Evolutionary conservation across 2,113 vertebrate genomes (phyloP), one percentile per base, ranked within the genome.

Genomic region (Zapornia atra): DNA sequence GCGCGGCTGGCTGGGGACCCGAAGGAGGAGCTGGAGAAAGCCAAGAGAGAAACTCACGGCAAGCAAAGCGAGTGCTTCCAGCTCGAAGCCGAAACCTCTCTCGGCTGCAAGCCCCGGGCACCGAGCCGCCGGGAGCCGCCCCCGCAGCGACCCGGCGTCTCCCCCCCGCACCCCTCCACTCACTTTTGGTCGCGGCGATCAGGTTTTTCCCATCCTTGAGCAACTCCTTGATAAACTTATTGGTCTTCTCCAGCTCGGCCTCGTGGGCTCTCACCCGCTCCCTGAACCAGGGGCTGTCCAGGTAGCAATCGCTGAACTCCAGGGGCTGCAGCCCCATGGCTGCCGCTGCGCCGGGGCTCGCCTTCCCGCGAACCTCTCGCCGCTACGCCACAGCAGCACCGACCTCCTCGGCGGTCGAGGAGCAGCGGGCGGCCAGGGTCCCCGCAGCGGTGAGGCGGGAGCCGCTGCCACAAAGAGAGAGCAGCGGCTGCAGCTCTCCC

Each of bases 121-220:
- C 86, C 38, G 53, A 31, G 25, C 46, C 38, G 15, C 53, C 46
- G 8, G 46, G 24, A 66, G 69, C 93, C 80, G 46, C 82, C 76
- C 65, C 68, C 68, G 80, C 87, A 24, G 38, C n/a, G 6, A 42
- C 70, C 66, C 86, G 40, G 51, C 79, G 18, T 28, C 75, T 38
- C 12, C 31, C 24, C 24, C 73, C 56, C 53, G 11, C 48, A 1
- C 12, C 44, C 48, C 42, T 6, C 25, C 50, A 98, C 99, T 99
- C 91, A 99, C 99, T 99, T 93, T 99, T 99, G 15, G 98, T 99
- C 6, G 99, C 99, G 44, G 98, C 98, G 94, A 99, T 99, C 82
- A 99, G 99, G 92, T 98, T 99, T 97, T 99, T 99, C 3, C 99
- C 99, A 95, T 99, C 99, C 96, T 99, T 99, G 88, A 99, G 99